These are phyloP conservation scores for Cinclus mexicanus DNA, from an alignment of 2,113 vertebrate species.

Conservation along the genomic window DNA sequence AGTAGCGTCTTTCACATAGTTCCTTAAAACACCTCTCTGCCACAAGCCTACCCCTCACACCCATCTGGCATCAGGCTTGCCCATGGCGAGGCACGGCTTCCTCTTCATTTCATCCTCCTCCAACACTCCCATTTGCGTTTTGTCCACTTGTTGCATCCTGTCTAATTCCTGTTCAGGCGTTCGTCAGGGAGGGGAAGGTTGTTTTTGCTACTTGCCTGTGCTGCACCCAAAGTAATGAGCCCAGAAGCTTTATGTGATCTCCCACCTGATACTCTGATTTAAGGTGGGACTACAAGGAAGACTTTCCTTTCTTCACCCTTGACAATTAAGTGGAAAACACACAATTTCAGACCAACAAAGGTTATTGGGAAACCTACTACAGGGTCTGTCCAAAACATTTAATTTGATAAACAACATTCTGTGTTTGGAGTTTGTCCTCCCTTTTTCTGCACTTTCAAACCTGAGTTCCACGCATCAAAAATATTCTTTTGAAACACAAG, in stretches of 20 bases:
- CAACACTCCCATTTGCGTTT: conserved; percentile 39
- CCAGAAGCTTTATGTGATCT: conserved; percentile 18
- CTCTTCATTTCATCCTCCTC: conserved; percentile 49
- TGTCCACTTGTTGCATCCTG: conserved; percentile 65
- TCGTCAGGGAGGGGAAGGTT: conserved; percentile 37
- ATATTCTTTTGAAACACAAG: background rate
- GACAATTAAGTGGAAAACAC: background rate
- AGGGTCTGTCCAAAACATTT: background rate
- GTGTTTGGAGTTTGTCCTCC: background rate
- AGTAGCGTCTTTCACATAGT: background rate
- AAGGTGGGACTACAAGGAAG: background rate
- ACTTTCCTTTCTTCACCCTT: background rate
- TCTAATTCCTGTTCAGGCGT: conserved; percentile 52
- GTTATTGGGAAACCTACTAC: background rate
- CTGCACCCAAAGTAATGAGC: conserved; percentile 51
- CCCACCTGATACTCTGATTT: conserved; percentile 1
- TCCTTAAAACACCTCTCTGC: background rate
- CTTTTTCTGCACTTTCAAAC: background rate
- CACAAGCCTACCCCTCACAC: conserved; percentile 8
- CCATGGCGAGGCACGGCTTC: background rate
- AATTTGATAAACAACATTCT: background rate
- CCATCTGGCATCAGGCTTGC: conserved; percentile 14
- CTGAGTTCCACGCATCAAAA: background rate
- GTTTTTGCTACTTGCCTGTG: conserved; percentile 36
- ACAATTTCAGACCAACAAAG: background rate